These are phyloP conservation scores for Excalfactoria chinensis DNA, from an alignment of 2,113 vertebrate genomes.

Conservation along the genomic window DNA sequence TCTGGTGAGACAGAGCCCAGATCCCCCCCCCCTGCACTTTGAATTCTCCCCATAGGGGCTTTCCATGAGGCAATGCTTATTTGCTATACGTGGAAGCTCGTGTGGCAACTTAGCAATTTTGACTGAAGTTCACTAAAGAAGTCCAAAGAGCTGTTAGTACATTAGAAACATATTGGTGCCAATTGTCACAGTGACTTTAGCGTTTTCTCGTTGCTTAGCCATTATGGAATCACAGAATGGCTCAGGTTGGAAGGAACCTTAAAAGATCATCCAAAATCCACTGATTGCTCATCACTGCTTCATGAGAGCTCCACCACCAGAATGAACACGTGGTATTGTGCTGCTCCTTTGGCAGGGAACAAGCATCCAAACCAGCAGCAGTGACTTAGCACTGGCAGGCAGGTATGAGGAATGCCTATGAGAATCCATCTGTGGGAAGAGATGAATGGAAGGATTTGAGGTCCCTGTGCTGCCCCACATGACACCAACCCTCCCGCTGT, in stretches of 20 bases:
- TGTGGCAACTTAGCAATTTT: not conserved
- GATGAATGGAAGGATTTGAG: not conserved
- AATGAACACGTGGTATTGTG: not conserved
- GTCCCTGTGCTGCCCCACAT: not conserved
- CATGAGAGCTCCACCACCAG: not conserved
- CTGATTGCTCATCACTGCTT: conserved; percentile 16
- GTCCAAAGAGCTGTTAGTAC: not conserved
- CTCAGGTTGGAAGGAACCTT: too few species aligned
- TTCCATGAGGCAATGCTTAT: not conserved
- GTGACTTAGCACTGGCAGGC: accelerated
- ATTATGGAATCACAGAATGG: not conserved
- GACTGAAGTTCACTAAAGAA: not conserved
- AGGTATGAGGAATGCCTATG: accelerated
- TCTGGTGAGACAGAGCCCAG: conserved; percentile 5
- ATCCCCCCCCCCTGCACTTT: accelerated
- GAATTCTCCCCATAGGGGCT: not conserved
- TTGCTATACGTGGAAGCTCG: not conserved
- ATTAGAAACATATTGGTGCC: accelerated
- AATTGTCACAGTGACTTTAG: not conserved
- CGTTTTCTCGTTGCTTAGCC: not conserved
- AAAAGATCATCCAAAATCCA: not conserved
- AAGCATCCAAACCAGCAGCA: not conserved
- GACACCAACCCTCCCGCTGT: accelerated
- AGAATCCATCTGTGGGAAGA: not conserved
- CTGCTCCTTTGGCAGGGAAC: not conserved